phyloP scores from a whole-genome alignment of 2,797 vertebrate genomes.

The Betta splendens region DNA sequence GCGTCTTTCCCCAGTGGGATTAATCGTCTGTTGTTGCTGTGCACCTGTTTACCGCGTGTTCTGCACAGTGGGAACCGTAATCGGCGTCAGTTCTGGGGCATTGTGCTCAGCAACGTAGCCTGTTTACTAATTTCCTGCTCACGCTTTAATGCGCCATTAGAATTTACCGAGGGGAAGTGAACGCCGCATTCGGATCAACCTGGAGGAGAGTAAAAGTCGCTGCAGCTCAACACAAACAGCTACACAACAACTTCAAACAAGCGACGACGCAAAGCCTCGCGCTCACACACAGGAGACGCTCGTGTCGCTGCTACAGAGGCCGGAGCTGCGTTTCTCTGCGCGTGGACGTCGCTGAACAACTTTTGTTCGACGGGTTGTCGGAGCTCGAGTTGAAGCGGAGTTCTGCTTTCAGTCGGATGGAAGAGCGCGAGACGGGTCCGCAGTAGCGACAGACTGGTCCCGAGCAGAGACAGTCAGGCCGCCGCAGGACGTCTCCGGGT shows the following conservation, averaged over 20 bases:
- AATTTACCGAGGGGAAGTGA: constrained; percentile 23
- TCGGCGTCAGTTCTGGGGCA: no score
- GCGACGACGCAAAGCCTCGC: constrained; percentile 13
- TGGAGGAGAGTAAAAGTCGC: constrained; percentile 45
- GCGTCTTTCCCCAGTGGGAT: no score
- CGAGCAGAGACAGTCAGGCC: constrained; percentile 34
- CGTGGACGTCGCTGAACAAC: background rate
- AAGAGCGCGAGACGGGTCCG: constrained; percentile 48
- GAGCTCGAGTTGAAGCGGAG: constrained; percentile 18
- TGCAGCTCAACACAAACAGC: constrained; percentile 15
- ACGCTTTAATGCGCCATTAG: fast-evolving
- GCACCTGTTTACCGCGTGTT: no score
- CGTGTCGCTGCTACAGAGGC: fast-evolving
- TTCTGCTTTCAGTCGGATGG: constrained; percentile 57
- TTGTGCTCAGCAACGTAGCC: no score
- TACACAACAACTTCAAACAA: constrained; percentile 5
- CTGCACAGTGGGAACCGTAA: no score
- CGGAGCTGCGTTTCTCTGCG: background rate
- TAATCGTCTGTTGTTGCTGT: no score
- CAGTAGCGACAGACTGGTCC: constrained; percentile 29
- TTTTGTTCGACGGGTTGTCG: constrained; percentile 29
- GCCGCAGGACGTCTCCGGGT: constrained; percentile 30
- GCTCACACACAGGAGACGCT: constrained; percentile 3
- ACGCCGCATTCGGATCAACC: constrained; percentile 55
- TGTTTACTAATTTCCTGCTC: background rate